Evolutionary conservation across 2,888 invertebrate genomes (phyloP).

Genomic region (Notodonta ziczac): DNA sequence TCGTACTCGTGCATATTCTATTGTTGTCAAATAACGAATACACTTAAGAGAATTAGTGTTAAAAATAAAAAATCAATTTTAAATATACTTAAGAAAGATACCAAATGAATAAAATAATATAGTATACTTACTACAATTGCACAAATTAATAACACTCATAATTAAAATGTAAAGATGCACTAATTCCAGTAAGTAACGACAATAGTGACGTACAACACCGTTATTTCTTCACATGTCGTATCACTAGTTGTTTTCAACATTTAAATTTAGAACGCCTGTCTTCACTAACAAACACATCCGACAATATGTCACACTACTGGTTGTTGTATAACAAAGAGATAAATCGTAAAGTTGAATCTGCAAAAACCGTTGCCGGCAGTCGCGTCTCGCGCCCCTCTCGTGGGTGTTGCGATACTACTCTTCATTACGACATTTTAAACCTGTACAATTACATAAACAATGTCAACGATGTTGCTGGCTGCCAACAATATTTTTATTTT

Average conservation of each 20-base stretch:
- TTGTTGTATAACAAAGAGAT: constrained; percentile 31
- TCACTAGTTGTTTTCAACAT: background rate
- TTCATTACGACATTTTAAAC: constrained; percentile 54
- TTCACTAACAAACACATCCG: background rate
- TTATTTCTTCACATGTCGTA: background rate
- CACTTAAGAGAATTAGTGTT: no score
- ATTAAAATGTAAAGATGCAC: constrained; percentile 4
- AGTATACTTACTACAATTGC: constrained; percentile 26
- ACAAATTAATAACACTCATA: constrained; percentile 20
- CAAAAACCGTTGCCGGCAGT: constrained; percentile 40
- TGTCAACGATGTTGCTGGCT: constrained; percentile 41
- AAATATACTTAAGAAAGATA: background rate
- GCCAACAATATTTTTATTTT: background rate
- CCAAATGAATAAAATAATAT: background rate
- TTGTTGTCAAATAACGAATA: no score
- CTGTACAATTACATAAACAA: constrained; percentile 62
- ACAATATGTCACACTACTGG: constrained; percentile 1
- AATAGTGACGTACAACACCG: background rate
- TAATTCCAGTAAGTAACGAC: background rate
- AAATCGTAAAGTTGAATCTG: constrained; percentile 37
- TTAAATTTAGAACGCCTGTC: background rate
- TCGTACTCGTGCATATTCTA: no score
- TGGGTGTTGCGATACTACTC: constrained; percentile 49
- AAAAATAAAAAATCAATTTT: no score
- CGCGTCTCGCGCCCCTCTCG: constrained; percentile 38